phyloP scores from a whole-genome alignment of 2,113 vertebrate species.

The Ceyx cyanopectus region DNA sequence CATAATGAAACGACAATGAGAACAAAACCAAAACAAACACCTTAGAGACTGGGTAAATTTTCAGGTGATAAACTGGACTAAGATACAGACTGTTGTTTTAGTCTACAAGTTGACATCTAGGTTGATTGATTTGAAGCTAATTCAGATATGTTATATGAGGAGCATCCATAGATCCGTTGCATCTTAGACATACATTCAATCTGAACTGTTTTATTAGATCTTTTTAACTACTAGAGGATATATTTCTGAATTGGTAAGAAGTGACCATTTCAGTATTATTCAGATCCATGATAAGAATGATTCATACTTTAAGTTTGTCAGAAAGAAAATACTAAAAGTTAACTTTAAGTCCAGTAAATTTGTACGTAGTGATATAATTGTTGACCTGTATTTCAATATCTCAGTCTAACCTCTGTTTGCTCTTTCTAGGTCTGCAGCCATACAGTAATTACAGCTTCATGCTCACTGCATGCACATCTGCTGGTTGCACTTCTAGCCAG shows the following conservation, averaged over 20 bases:
- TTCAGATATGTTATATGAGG: background rate
- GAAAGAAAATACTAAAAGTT: background rate
- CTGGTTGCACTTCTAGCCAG: conserved; percentile 85
- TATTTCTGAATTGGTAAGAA: background rate
- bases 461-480: conserved; percentile 87
- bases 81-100: background rate
- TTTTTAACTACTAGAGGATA: background rate
- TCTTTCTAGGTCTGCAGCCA: conserved; percentile 85
- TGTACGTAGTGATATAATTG: background rate
- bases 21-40: background rate
- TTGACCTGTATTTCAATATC: conserved; percentile 10
- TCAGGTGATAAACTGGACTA: background rate
- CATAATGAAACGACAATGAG: rapidly evolving
- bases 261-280: background rate
- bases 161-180: background rate
- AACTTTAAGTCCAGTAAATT: background rate
- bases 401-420: conserved; percentile 30
- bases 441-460: conserved; percentile 87
- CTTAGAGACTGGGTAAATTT: background rate
- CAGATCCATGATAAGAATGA: background rate
- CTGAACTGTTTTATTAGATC: background rate
- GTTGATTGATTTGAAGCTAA: background rate
- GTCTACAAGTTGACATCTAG: background rate
- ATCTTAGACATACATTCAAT: background rate
- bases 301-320: background rate